Conservation (phyloP, 2,113 vertebrate species). For the Euleptes europaea region DNA sequence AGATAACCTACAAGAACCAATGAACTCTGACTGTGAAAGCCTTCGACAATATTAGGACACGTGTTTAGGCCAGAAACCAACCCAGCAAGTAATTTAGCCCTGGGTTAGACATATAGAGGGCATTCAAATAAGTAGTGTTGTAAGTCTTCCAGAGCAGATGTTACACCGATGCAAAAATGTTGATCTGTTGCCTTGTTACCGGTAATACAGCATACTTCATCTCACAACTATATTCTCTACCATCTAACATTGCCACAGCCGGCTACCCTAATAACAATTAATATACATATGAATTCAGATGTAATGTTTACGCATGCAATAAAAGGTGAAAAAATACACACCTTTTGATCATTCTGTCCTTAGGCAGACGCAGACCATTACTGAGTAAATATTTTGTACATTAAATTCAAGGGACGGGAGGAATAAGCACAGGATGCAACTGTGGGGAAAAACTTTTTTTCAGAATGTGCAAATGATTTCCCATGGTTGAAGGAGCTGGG, state of each 20-base stretch:
- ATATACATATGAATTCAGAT: background rate
- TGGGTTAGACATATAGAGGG: too few species aligned
- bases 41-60: too few species aligned
- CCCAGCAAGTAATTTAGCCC: too few species aligned
- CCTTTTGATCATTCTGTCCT: background rate
- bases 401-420: background rate
- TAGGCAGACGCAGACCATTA: background rate
- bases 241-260: background rate
- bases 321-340: background rate
- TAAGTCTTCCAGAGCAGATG: too few species aligned
- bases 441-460: background rate
- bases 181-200: too few species aligned
- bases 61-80: too few species aligned
- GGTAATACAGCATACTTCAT: background rate
- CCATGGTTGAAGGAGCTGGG: too few species aligned
- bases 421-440: background rate
- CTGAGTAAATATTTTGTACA: background rate
- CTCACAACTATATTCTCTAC: background rate
- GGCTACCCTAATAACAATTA: background rate
- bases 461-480: too few species aligned
- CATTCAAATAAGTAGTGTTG: too few species aligned
- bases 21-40: too few species aligned
- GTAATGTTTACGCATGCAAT: background rate
- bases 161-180: too few species aligned
- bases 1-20: too few species aligned